These are phyloP conservation scores for Clanis bilineata DNA, from an alignment of 2,888 invertebrate species.

Conservation along the genomic window DNA sequence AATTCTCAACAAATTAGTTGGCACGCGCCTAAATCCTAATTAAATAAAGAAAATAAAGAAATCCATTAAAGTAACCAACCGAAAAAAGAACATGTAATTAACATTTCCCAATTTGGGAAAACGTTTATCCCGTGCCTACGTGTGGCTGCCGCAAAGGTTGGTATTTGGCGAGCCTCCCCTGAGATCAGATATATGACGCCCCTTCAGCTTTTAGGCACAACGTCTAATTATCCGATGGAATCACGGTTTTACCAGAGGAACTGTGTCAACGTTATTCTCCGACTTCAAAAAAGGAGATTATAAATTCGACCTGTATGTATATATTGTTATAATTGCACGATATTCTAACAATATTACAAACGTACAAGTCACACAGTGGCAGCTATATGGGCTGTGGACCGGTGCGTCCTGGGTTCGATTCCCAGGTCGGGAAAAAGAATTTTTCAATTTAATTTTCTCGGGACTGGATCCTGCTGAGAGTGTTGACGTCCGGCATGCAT, in stretches of 20 bases:
- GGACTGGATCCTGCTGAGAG: too few relatives aligned
- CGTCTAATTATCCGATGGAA: constrained; percentile 1
- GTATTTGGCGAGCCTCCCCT: constrained; percentile 7
- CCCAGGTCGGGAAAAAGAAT: too few relatives aligned
- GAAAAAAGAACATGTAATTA: constrained; percentile 9
- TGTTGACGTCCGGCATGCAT: too few relatives aligned
- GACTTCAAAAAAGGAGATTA: too few relatives aligned
- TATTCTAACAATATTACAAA: too few relatives aligned
- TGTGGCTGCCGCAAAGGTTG: constrained; percentile 4
- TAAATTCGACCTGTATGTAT: too few relatives aligned
- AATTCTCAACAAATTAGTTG: background rate
- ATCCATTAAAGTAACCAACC: constrained; percentile 10
- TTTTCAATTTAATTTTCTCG: too few relatives aligned
- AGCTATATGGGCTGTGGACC: too few relatives aligned
- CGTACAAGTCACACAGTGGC: too few relatives aligned
- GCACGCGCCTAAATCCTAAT: constrained; percentile 21
- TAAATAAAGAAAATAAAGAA: constrained; percentile 3
- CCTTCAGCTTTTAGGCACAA: background rate
- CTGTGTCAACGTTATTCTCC: background rate
- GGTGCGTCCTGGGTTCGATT: too few relatives aligned
- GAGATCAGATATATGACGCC: constrained; percentile 8
- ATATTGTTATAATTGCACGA: too few relatives aligned
- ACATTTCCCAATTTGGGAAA: constrained; percentile 10
- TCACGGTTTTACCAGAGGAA: background rate
- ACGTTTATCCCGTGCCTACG: background rate